Percentiles rank a stretch among this genome's conserved stretches.
Conservation (phyloP, 2,113 vertebrate genomes). For the Tonatia bakeri region DNA sequence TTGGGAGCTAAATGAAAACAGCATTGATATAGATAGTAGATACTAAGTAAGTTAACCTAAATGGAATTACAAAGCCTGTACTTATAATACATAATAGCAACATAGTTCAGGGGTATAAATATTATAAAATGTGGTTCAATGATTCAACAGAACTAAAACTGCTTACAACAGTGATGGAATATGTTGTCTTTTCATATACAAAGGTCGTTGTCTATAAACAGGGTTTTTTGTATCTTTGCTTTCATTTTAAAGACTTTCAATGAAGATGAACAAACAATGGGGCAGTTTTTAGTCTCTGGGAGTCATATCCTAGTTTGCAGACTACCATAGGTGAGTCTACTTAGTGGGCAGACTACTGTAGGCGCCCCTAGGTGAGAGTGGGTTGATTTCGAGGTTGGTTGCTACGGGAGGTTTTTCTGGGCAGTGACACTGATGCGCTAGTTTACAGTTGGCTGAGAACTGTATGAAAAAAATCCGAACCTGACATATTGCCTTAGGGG, state of each 20-base stretch:
- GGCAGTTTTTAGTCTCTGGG: not conserved
- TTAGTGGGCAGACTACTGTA: not conserved
- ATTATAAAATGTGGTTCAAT: not conserved
- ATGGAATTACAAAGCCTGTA: not conserved
- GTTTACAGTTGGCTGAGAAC: not conserved
- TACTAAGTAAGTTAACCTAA: slow-evolving; percentile 15
- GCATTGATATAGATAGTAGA: not conserved
- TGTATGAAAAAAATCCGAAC: not conserved
- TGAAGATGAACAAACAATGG: not conserved
- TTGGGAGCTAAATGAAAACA: not conserved
- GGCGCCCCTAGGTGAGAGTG: not conserved
- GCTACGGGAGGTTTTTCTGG: not conserved
- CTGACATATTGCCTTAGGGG: not conserved
- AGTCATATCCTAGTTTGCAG: not conserved
- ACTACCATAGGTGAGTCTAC: not conserved
- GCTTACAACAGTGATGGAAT: not conserved
- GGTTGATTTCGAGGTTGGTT: not conserved
- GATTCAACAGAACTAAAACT: not conserved
- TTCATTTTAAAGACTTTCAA: not conserved
- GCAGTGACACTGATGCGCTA: not conserved
- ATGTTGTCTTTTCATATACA: not conserved
- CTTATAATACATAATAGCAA: not conserved
- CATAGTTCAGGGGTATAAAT: not conserved
- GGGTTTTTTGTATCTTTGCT: not conserved
- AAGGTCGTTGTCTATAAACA: not conserved